Evolutionary conservation across 2,888 invertebrate species (phyloP), one percentile per base, ranked within the genome.

Genomic region (Phlogophora meticulosa): DNA sequence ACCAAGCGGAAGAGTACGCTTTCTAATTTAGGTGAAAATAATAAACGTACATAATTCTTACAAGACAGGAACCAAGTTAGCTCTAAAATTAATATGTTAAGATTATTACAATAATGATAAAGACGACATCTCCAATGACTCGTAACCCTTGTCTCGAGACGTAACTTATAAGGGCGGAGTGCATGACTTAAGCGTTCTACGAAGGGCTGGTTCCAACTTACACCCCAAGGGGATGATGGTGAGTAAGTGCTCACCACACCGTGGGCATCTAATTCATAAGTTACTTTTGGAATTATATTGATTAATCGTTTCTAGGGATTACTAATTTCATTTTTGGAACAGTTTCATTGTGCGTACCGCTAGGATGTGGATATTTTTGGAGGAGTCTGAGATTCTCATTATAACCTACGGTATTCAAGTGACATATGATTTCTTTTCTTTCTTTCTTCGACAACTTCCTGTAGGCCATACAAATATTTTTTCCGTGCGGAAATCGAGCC

Each of bases 191-290:
- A 43, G 62, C 46, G 24, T 55, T 73, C 55, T 24, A 28, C 53
- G 40, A 73, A 73, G 76, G 73, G 79, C 61, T 69, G 34, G 20
- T 56, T 53, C 43, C 9, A 68, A 71, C 64, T 76, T 75, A 38
- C 11, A 34, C 10, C 64, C 70, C 57, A 9, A 64, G 67, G 67
- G 73, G 4, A 42, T 32, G 40, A 46, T 56, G 15, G 17, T 56
- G 24, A n/a, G 59, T 60, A 66, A 72, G 57, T 66, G 72, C 46
- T 61, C 51, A 61, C 72, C 36, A 59, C 9, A 61, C 68, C 80
- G 52, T 62, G 49, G 40, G n/a, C 11, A 43, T 52, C 24, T 46
- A 67, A 69, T 64, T 79, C 63, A 59, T 62, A 76, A 79, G 52
- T 76, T 61, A 51, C 22, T 67, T 68, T n/a, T 40, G 36, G 38